Base-by-base conservation (phyloP, 1,140 invertebrate species). In the Drosophila baimaii region DNA sequence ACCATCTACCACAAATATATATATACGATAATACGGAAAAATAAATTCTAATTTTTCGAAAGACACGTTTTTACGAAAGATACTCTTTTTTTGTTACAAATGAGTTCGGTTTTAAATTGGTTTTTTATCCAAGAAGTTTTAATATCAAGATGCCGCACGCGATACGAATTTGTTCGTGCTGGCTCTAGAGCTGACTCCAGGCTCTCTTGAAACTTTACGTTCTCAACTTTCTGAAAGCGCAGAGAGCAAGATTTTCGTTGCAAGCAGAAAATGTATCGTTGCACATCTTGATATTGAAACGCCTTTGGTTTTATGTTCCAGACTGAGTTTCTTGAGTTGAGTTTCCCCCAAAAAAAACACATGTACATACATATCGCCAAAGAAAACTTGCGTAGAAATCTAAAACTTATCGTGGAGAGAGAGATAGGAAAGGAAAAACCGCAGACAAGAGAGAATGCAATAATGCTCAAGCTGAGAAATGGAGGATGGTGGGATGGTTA, bases 341-440 rank as follows among this genome's bases (percentile, higher is more conserved):
- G 13, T 69, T 78, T 43, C 57, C 44, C 72, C 61, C 46, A 5
- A 17, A 27, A 56, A 86, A 52, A n/a, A 52, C 55, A 86, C 76
- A 83, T 86, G 83, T 86, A 88, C 84, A 86, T 86, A 88, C 83
- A 86, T 86, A 86, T 86, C 83, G 83, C 83, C 79, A 82, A 88
- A 71, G 51, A 61, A 51, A 56, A 78, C 29, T 66, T 78, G 66
- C 69, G 66, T 62, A 66, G 39, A 51, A 72, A 55, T 59, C 56
- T 44, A 69, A 70, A 84, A 65, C 68, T 81, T 74, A 77, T 73
- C 65, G 78, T 46, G 52, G 69, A 72, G 65, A 68, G 27, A 71
- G 68, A 54, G 21, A 69, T 21, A 72, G 49, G 49, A 71, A 66
- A 57, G 66, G 51, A 44, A 33, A 73, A 71, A 61, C 56, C 51